These are phyloP conservation scores for Megaptera novaeangliae DNA, from an alignment of 2,113 vertebrate species.

Conservation along the genomic window DNA sequence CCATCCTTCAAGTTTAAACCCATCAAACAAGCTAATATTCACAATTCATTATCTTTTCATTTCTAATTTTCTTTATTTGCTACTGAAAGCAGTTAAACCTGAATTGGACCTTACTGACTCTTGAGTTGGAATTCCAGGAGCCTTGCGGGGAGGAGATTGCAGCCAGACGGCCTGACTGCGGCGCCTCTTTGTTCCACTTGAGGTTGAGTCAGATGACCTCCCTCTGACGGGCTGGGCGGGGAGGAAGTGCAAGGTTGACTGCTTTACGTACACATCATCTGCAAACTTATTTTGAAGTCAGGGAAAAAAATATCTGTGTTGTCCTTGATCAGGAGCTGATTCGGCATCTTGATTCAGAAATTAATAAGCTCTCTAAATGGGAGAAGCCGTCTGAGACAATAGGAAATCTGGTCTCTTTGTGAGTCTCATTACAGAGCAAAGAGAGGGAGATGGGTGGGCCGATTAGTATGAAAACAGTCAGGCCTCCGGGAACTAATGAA, in stretches of 20 bases:
- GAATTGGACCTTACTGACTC: not conserved
- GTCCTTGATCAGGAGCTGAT: constrained; percentile 45
- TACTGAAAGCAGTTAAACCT: constrained; percentile 36
- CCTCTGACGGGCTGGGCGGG: not conserved
- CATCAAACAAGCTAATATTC: constrained; percentile 41
- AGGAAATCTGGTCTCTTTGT: not conserved
- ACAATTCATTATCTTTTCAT: constrained; percentile 56
- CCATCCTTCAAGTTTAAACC: constrained; percentile 34
- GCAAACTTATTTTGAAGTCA: constrained; percentile 51
- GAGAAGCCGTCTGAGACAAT: not conserved
- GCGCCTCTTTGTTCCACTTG: constrained; percentile 26
- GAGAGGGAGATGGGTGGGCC: not conserved
- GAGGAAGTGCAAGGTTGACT: constrained; percentile 33
- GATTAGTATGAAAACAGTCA: not conserved
- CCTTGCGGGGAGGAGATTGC: not conserved
- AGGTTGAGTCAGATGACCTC: constrained; percentile 45
- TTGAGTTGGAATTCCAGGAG: constrained; percentile 31
- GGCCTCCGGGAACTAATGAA: not conserved
- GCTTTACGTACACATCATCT: constrained; percentile 27
- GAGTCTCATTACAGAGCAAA: not conserved
- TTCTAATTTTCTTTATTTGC: constrained; percentile 19
- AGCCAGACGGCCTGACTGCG: not conserved
- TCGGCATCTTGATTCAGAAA: constrained; percentile 60
- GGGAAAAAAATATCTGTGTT: not conserved
- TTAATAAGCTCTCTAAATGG: constrained; percentile 53